Evolutionary conservation across 2,888 invertebrate genomes (phyloP), one percentile per base, ranked within the genome.

Genomic region (Bursaphelenchus okinawaensis): DNA sequence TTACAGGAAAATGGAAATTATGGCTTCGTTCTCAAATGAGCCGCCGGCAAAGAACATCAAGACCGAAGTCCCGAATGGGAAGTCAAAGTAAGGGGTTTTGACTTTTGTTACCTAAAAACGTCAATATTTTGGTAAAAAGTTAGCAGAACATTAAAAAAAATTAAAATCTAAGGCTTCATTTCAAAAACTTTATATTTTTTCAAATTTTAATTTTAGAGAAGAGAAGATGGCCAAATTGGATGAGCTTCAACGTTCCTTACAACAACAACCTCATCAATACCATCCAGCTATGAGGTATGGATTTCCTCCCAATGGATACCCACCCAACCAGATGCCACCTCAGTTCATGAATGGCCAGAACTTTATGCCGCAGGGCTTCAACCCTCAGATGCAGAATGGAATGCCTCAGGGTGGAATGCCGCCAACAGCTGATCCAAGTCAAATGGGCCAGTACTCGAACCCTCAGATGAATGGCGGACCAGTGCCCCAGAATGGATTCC

Each of bases 171-270:
- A 54, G 40, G n/a, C 40, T n/a, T 12, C 16, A 12, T 40, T 40
- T 16, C 40, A 12, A n/a, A 40, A 9, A 12, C 40, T n/a, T 12
- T 12, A 40, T n/a, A 40, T 16, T 40, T n/a, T 12, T 12, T n/a
- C n/a, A n/a, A n/a, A n/a, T n/a, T n/a, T n/a, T 59, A n/a, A 3
- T n/a, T 23, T 22, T 50, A 22, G 52, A 26, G 60, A 50, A 29
- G 60, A 50, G 28, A 59, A 59, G 52, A 22, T 59, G 60, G 60
- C 60, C 4, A 50, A 52, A 23, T 27, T 59, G 60, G 60, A 40
- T 55, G 50, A 59, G 19, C 12, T 59, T 16, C 20, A 23, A 20
- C 27, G 51, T n/a, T 50, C 60, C 1, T 50, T 52, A 55, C 19
- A 20, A 29, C 60, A 22, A 16, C 52, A n/a, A 8, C 7, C 7